Percentiles rank a stretch among this genome's conserved stretches.
Conservation (phyloP, 2,888 invertebrate species). For the Micropterix aruncella region DNA sequence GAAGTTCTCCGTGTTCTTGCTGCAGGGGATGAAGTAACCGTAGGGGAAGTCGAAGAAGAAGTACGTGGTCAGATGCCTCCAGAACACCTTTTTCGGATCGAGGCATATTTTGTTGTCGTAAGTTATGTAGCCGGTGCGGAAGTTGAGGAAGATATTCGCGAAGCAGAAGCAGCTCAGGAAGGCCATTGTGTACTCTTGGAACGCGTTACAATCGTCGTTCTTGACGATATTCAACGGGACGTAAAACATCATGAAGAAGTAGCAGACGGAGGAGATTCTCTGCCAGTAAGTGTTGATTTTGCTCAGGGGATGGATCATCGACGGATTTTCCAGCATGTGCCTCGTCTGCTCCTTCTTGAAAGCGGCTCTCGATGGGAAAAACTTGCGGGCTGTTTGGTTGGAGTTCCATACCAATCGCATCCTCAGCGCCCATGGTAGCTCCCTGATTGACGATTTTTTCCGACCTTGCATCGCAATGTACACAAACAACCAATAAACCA, state of each 20-base stretch:
- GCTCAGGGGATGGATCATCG: neutral
- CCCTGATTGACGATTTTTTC: too few species aligned
- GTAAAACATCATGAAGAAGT: neutral
- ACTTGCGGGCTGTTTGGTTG: neutral
- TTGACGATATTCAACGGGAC: neutral
- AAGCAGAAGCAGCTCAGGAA: neutral
- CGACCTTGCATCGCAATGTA: too few species aligned
- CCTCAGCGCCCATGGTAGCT: too few species aligned
- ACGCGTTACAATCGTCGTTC: neutral
- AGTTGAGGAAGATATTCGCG: neutral
- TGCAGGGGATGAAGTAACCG: neutral
- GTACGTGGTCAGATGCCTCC: neutral
- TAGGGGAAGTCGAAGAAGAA: neutral
- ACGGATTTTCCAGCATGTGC: neutral
- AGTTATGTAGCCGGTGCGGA: neutral
- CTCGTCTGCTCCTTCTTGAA: neutral
- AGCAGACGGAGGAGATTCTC: too few species aligned
- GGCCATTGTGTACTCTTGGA: neutral
- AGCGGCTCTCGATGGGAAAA: neutral
- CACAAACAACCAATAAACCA: too few species aligned
- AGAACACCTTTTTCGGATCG: neutral
- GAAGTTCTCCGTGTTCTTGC: neutral
- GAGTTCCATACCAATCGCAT: neutral
- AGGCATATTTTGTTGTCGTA: neutral
- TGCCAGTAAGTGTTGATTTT: neutral